Evolutionary conservation across 92 coral and sea anemone species (phyloP).

Genomic region (Virgularia gustaviana): DNA sequence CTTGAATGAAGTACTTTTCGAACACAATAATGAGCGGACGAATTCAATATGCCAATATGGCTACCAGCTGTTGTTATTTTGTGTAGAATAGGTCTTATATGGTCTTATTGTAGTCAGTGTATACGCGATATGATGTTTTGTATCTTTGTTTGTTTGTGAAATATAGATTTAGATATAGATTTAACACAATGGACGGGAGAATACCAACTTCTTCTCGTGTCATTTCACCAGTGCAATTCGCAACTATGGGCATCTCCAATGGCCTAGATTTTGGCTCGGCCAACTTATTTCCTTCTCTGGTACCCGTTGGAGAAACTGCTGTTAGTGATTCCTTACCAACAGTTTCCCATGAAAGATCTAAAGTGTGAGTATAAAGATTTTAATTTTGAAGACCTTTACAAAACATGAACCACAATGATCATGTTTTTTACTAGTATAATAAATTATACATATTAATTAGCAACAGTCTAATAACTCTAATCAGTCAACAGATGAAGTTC

Average conservation of each 20-base stretch:
- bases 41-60: neutral
- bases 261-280: conserved; percentile 22
- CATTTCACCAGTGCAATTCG: conserved; percentile 17
- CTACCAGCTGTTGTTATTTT: neutral
- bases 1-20: no score
- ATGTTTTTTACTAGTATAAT: no score
- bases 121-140: neutral
- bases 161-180: conserved; percentile 2
- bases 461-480: no score
- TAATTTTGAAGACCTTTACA: no score
- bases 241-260: conserved; percentile 12
- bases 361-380: conserved; percentile 21
- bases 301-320: conserved; percentile 2
- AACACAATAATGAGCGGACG: neutral
- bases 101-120: neutral
- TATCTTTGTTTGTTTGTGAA: neutral
- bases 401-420: no score
- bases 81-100: neutral
- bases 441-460: no score
- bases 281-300: conserved; percentile 28
- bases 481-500: no score
- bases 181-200: conserved; percentile 78
- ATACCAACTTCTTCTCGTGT: conserved; percentile 58
- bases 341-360: neutral
- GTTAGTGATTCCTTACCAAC: conserved; percentile 3